Evolutionary conservation across 2,113 vertebrate species (phyloP), one percentile per base, ranked within the genome.

Genomic region (Phylloscopus trochiloides): DNA sequence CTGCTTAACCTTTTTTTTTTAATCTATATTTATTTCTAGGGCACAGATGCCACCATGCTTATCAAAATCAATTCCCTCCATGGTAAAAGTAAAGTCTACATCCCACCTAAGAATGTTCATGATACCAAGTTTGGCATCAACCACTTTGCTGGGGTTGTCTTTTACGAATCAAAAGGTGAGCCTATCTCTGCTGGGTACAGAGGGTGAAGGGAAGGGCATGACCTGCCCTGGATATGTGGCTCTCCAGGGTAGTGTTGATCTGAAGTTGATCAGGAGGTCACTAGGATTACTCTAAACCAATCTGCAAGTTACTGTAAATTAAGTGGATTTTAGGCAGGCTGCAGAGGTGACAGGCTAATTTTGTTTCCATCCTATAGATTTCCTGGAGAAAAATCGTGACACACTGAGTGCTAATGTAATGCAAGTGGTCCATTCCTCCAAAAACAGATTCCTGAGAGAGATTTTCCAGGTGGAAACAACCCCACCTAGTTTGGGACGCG

Each of bases 311-410:
- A 77, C 63, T 90, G 79, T 92, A 92, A 86, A 90, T 47, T 7
- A 86, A 62, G 52, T 74, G 63, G 79, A 74, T 83, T 93, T 94
- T 48, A 83, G n/a, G 40, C 31, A 66, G 66, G 34, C 58, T 79
- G 45, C 63, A 43, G 42, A 94, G 74, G 17, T 92, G 42, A 84
- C 57, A 62, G 29, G 14, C 29, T 76, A 29, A 34, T 58, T 40
- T 66, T 85, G 42, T 73, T 92, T 93, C 48, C 83, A 32, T 68
- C 88, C 73, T 84, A 26, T 19, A 99, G 99, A 99, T 90, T 99
- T 99, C 94, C 98, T 99, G 93, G 99, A 99, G 96, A 99, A 99
- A 95, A 99, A 99, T 91, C 98, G 99, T 32, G 99, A 99, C 28
- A 92, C 98, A 12, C 90, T 99, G 84, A 99, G 98, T 93, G 86